Base-by-base conservation (phyloP, 2,797 vertebrate genomes). In the Pitangus sulphuratus region DNA sequence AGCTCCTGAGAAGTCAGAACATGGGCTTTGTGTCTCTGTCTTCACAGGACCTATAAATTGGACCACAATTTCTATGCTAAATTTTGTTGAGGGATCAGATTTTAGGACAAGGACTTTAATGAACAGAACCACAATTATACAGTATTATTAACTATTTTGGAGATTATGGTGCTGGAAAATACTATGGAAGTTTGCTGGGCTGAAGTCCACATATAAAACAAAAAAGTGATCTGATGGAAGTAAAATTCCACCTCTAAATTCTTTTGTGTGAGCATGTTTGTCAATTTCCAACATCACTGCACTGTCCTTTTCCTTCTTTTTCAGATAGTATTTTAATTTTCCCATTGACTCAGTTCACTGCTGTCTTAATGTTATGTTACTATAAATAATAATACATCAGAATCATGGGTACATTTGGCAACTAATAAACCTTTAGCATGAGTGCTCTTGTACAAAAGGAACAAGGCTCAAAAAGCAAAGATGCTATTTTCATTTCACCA, bases 401-500 rank as follows among this genome's bases (percentile, higher is more conserved):
- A 75, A 31, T 84, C 48, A 65, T 3, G 21, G 30, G 35, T 90
- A 61, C 39, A 90, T 82, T 78, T 95, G 85, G 65, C 58, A 91
- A 71, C 28, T 74, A 87, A 90, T 68, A 89, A 86, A 30, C 50
- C 78, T 90, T 91, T 61, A 66, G 37, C 45, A 61, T 64, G 66
- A 90, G 85, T 72, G 79, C n/a, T 54, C 19, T 79, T 58, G 40
- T 8, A 31, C 24, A 75, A 85, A 96, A 93, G 6, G 65, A 48
- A 85, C 39, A 88, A 60, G 45, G 50, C 58, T 89, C 3, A 7
- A 88, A 56, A 51, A 30, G 76, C 83, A 92, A 94, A 91, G 35
- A 65, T 30, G 35, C 62, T 84, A n/a, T 95, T 95, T 96, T 86
- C 39, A 86, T 83, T 91, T 90, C 70, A 89, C 22, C 40, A 56